These are phyloP conservation scores for Setipinna tenuifilis DNA, from an alignment of 2,797 vertebrate genomes.

Conservation along the genomic window DNA sequence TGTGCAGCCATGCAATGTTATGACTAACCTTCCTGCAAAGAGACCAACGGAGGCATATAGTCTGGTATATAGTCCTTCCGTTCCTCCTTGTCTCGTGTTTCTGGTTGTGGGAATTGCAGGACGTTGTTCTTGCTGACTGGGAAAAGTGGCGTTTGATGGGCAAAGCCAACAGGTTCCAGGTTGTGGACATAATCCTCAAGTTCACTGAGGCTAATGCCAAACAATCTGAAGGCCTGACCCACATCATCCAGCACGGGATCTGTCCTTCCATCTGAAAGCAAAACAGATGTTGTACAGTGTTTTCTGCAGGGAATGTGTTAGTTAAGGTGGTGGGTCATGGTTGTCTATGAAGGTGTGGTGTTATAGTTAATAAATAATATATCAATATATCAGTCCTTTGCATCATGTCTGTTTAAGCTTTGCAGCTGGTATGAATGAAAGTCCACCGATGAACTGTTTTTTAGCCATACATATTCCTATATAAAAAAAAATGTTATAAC, in stretches of 20 bases:
- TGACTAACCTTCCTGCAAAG: slow-evolving; percentile 91
- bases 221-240: slow-evolving; percentile 91
- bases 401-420: too few species aligned
- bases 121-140: slow-evolving; percentile 96
- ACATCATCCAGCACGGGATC: slow-evolving; percentile 96
- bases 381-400: too few species aligned
- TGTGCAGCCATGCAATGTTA: background rate
- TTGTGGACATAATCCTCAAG: slow-evolving; percentile 98
- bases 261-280: slow-evolving; percentile 88
- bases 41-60: slow-evolving; percentile 92
- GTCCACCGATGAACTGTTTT: too few species aligned
- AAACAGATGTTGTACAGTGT: background rate
- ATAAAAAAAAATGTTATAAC: too few species aligned
- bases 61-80: slow-evolving; percentile 97
- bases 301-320: too few species aligned
- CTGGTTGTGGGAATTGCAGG: slow-evolving; percentile 86
- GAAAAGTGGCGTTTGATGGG: slow-evolving; percentile 92
- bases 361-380: too few species aligned
- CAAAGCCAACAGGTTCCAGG: slow-evolving; percentile 92
- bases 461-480: too few species aligned
- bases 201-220: slow-evolving; percentile 94
- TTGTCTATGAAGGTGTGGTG: too few species aligned
- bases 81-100: slow-evolving; percentile 63
- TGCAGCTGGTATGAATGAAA: too few species aligned
- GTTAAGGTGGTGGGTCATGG: too few species aligned